phyloP scores from a whole-genome alignment of 1,140 invertebrate genomes.

The Schmidtea mediterranea region DNA sequence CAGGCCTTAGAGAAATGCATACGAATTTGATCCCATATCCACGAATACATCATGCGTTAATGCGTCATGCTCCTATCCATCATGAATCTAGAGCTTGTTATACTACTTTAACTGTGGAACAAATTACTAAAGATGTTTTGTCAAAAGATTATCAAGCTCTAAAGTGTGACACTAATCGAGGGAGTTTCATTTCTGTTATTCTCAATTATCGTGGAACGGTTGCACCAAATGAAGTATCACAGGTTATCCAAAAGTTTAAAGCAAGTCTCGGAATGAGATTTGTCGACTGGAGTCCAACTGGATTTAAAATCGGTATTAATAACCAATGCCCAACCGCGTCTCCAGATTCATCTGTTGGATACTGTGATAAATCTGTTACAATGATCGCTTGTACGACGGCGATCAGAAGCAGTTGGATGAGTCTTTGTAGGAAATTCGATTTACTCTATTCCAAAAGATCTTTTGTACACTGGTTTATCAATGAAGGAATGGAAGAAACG shows the following conservation, averaged over 20 bases:
- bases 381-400: neutral
- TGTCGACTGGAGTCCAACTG: slow-evolving; percentile 52
- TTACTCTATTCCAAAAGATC: neutral
- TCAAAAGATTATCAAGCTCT: slow-evolving; percentile 39
- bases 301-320: slow-evolving; percentile 34
- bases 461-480: neutral
- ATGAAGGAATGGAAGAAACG: neutral
- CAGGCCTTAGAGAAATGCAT: slow-evolving; percentile 1
- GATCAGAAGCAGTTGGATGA: neutral
- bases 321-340: slow-evolving; percentile 17
- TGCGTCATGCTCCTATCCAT: neutral
- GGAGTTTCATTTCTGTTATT: slow-evolving; percentile 26
- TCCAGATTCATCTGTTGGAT: slow-evolving; percentile 16
- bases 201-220: slow-evolving; percentile 9
- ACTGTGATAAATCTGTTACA: slow-evolving; percentile 23
- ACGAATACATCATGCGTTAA: neutral
- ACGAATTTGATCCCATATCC: slow-evolving; percentile 4
- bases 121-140: slow-evolving; percentile 33
- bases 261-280: slow-evolving; percentile 37
- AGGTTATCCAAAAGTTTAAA: slow-evolving; percentile 48
- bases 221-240: slow-evolving; percentile 47
- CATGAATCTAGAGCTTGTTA: neutral
- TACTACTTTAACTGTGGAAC: neutral
- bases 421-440: neutral
- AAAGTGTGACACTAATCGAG: slow-evolving; percentile 36